Evolutionary conservation across 2,113 vertebrate genomes (phyloP).

Genomic region (Phainopepla nitens): DNA sequence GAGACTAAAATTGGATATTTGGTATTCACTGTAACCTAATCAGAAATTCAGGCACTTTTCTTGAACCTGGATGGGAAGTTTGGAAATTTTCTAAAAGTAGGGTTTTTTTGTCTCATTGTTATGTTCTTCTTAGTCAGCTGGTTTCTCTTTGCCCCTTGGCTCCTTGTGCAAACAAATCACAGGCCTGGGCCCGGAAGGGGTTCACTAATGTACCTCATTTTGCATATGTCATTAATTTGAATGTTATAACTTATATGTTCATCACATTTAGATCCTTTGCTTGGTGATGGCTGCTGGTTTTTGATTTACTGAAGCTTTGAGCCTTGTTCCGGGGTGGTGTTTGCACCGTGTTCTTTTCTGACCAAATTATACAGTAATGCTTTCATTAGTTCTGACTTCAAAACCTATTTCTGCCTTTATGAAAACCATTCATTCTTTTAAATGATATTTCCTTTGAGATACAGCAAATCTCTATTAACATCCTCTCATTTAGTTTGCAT

Average conservation of each 20-base stretch:
- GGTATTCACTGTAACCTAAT: neutral
- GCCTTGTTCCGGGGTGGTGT: neutral
- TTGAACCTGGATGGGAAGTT: neutral
- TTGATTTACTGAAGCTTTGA: neutral
- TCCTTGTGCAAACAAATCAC: neutral
- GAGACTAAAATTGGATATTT: neutral
- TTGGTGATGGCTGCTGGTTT: neutral
- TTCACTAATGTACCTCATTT: neutral
- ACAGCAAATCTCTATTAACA: neutral
- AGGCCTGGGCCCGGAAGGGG: accelerated
- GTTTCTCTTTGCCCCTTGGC: neutral
- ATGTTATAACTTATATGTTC: neutral
- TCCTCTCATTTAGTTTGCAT: neutral
- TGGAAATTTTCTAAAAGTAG: neutral
- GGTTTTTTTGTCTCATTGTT: neutral
- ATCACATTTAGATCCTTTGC: neutral
- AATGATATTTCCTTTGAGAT: neutral
- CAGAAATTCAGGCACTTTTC: neutral
- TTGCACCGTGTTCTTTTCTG: neutral
- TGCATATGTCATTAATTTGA: neutral
- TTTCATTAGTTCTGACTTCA: neutral
- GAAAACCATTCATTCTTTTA: neutral
- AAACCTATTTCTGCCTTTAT: neutral
- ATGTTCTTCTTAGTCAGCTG: neutral
- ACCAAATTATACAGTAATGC: neutral